These are phyloP conservation scores for Coreius guichenoti DNA, from an alignment of 2,797 vertebrate genomes.

Conservation along the genomic window DNA sequence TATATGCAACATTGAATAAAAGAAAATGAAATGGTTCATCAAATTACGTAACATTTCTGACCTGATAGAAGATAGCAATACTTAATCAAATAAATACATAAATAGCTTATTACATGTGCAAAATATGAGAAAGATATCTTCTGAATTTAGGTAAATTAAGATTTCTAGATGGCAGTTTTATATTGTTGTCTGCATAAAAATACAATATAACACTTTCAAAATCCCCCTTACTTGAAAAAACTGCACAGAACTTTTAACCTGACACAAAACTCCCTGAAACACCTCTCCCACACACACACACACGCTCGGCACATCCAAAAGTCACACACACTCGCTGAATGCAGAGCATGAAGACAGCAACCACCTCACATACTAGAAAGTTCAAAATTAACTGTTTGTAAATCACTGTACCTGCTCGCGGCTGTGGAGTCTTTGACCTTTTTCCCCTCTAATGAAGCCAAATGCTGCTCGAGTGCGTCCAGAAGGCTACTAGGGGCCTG, in stretches of 20 bases:
- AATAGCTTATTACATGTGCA: neutral
- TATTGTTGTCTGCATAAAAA: constrained; percentile 28
- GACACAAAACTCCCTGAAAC: constrained; percentile 8
- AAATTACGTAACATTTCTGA: neutral
- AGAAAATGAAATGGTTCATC: neutral
- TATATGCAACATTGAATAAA: neutral
- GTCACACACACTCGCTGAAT: constrained; percentile 35
- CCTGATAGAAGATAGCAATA: neutral
- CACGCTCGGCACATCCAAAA: neutral
- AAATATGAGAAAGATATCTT: neutral
- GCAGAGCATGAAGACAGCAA: constrained; percentile 36
- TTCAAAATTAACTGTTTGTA: constrained; percentile 22
- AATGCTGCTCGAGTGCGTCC: constrained; percentile 94
- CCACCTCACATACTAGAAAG: constrained; percentile 15
- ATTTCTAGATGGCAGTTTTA: neutral
- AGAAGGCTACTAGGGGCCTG: constrained; percentile 94
- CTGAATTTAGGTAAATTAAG: neutral
- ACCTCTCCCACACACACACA: neutral
- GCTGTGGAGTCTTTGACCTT: constrained; percentile 97
- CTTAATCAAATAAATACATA: neutral
- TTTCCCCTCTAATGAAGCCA: constrained; percentile 95
- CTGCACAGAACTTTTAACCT: neutral
- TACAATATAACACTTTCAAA: constrained; percentile 17
- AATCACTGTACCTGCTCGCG: constrained; percentile 87
- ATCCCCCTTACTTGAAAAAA: neutral